Percentiles rank a stretch among this genome's conserved stretches.
phyloP scores from a whole-genome alignment of 2,888 invertebrate genomes.

The Tinea semifulvella region DNA sequence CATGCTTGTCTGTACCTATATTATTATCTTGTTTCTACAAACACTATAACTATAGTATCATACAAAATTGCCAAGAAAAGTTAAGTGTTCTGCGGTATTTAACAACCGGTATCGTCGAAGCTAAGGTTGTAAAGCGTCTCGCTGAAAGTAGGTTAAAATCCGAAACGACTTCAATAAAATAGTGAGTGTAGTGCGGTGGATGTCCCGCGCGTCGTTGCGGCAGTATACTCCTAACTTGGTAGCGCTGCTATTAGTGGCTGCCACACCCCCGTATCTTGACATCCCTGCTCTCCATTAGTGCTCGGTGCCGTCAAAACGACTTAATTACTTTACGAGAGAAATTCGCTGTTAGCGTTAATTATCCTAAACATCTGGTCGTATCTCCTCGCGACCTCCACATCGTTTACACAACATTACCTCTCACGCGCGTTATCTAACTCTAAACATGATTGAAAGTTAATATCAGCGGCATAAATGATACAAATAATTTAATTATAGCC shows the following conservation, averaged over 20 bases:
- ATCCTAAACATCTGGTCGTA: conserved; percentile 23
- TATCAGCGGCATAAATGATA: background rate
- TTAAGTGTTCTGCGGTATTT: too few species aligned
- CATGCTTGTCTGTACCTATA: too few species aligned
- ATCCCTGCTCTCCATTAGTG: conserved; percentile 43
- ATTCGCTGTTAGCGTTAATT: conserved; percentile 39
- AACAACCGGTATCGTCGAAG: background rate
- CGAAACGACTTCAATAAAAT: conserved; percentile 7
- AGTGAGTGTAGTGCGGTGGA: background rate
- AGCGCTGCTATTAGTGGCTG: conserved; percentile 43
- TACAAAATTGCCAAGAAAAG: too few species aligned
- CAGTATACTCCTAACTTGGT: conserved; percentile 1
- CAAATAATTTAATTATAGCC: background rate
- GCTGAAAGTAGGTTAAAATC: conserved; percentile 4
- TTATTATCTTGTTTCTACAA: too few species aligned
- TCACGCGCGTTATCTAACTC: background rate
- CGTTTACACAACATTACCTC: conserved; percentile 8
- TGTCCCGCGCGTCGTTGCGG: conserved; percentile 10
- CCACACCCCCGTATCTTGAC: conserved; percentile 32
- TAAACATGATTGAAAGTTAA: too few species aligned
- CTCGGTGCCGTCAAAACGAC: conserved; percentile 50
- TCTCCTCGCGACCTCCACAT: conserved; percentile 4
- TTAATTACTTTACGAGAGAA: conserved; percentile 45
- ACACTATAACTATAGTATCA: too few species aligned
- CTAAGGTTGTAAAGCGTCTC: background rate